A percentile compares a stretch with the other conserved stretches of the same genome.
phyloP scores from a whole-genome alignment of 2,888 invertebrate species.

The Plebejus anna region DNA sequence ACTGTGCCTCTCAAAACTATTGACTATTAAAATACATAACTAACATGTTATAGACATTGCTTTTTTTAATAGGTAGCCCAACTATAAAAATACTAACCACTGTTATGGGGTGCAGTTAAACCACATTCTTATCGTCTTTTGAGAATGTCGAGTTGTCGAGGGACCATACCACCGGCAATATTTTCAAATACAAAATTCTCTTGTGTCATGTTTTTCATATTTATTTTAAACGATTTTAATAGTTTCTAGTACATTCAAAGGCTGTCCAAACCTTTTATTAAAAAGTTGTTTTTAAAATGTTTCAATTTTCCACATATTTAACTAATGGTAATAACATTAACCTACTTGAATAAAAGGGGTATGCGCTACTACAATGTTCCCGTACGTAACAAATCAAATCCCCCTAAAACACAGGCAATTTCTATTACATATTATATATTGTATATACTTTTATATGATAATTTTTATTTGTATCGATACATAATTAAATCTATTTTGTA shows the following conservation, averaged over 20 bases:
- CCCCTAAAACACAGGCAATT: not conserved
- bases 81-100: not conserved
- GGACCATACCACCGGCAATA: not conserved
- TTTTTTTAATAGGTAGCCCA: not conserved
- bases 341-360: not conserved
- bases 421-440: not conserved
- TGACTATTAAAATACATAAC: constrained; percentile 1
- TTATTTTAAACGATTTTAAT: not conserved
- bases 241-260: not conserved
- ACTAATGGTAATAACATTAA: not conserved
- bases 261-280: not conserved
- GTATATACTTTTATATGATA: not conserved
- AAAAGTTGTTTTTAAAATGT: not conserved
- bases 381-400: not conserved
- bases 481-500: not conserved
- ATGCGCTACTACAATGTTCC: not conserved
- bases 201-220: not conserved
- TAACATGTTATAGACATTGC: not conserved
- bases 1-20: constrained; percentile 13
- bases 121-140: not conserved
- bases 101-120: not conserved
- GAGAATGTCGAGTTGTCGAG: not conserved
- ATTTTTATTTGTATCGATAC: not conserved
- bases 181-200: not conserved
- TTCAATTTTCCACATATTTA: not conserved